Base-by-base conservation (phyloP, 1,140 invertebrate species). In the Pinna nobilis region DNA sequence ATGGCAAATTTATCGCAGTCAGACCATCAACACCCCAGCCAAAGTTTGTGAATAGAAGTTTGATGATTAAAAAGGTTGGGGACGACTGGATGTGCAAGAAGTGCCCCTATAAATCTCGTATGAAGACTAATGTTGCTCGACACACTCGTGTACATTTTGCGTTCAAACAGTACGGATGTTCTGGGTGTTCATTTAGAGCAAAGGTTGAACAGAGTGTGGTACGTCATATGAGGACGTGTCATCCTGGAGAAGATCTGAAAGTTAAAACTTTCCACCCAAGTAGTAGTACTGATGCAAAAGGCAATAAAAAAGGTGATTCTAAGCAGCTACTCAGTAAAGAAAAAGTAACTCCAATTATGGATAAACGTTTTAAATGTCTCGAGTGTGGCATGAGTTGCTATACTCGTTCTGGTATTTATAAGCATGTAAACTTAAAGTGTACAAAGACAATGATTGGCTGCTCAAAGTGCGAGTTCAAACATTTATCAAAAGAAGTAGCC, bases 371-470 rank as follows among this genome's bases (percentile, higher is more conserved):
- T 28, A 39, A 61, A 25, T 70, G 59, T 60, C 47, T 60, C 25
- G 68, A 50, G 30, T 70, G 68, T 70, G 59, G 57, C 1, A 50
- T 41, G 5, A 65, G 41, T 11, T 65, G 47, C 23, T 47, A 63
- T 35, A 37, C 39, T 32, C 64, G 41, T 41, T 60, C 65, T 41
- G 60, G 57, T 35, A 49, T 68, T 6, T 67, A 51, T 28, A 57
- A 63, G n/a, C 72, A 74, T 32, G 18, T 74, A 15, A 60, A 60
- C 28, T 20, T 13, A 20, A 60, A 64, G 18, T 75, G 73, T 30
- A 70, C 25, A 15, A 64, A 53, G 33, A 33, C 66, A 4, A 20
- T 75, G 30, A 67, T 59, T 70, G 73, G 73, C 15, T 75, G 73
- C 66, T 50, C 60, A 15, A 61, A 37, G 32, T 75, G 73, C 32